Evolutionary conservation across 2,113 vertebrate genomes (phyloP).

Genomic region (Spilogale gracilis): DNA sequence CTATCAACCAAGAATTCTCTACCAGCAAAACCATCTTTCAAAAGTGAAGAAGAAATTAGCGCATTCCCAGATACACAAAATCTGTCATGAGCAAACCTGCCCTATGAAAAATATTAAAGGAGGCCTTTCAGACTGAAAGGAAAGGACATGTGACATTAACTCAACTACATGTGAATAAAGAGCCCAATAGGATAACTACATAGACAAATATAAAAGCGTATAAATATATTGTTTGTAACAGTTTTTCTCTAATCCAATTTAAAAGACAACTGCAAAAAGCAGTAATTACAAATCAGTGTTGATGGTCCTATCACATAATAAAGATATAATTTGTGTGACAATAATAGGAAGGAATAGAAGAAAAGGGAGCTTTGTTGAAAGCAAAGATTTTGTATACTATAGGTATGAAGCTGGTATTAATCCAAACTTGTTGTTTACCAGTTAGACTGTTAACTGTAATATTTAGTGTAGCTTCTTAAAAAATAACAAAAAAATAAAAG

Average conservation of each 20-base stretch:
- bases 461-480: neutral
- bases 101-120: neutral
- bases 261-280: neutral
- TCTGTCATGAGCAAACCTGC: neutral
- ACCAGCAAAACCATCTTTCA: neutral
- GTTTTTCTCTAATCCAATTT: neutral
- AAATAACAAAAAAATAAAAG: neutral
- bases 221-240: neutral
- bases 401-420: neutral
- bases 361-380: neutral
- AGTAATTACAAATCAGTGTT: neutral
- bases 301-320: neutral
- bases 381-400: neutral
- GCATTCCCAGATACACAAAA: neutral
- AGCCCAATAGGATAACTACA: neutral
- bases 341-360: neutral
- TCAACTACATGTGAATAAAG: neutral
- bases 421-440: neutral
- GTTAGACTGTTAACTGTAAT: neutral
- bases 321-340: neutral
- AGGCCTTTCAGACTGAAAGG: neutral
- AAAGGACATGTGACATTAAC: neutral
- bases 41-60: neutral
- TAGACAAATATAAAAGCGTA: neutral
- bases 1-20: neutral